phyloP scores from a whole-genome alignment of 2,888 invertebrate species.

The Polydrusus pterygomalis region DNA sequence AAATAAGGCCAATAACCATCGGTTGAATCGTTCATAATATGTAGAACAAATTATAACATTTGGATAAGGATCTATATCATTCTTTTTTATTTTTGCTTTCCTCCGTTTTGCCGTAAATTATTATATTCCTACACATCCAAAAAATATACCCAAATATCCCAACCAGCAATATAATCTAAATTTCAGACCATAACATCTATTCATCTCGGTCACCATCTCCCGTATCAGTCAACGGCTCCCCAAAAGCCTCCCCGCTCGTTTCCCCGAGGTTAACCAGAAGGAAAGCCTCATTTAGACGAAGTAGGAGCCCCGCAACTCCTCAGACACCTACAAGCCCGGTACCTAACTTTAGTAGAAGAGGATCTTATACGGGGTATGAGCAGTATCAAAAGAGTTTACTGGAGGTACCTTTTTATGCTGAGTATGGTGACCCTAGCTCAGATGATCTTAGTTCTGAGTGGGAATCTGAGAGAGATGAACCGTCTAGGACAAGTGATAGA shows the following conservation, averaged over 20 bases:
- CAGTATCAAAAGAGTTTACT: slow-evolving; percentile 86
- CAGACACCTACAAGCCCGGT: slow-evolving; percentile 61
- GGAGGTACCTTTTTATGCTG: slow-evolving; percentile 82
- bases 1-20: too few relatives aligned
- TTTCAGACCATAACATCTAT: slow-evolving; percentile 59
- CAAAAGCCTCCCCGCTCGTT: slow-evolving; percentile 30
- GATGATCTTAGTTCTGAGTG: slow-evolving; percentile 94
- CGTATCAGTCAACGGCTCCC: slow-evolving; percentile 64
- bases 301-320: slow-evolving; percentile 59
- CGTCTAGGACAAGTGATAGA: slow-evolving; percentile 22
- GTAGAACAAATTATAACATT: too few relatives aligned
- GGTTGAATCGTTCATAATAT: too few relatives aligned
- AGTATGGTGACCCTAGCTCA: slow-evolving; percentile 92
- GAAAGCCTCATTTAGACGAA: slow-evolving; percentile 61
- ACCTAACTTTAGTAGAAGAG: slow-evolving; percentile 59
- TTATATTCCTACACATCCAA: background rate
- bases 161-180: slow-evolving; percentile 25
- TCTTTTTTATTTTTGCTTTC: too few relatives aligned
- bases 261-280: slow-evolving; percentile 60
- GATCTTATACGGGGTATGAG: slow-evolving; percentile 77
- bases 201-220: slow-evolving; percentile 63
- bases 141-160: background rate
- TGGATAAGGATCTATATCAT: too few relatives aligned
- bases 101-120: too few relatives aligned
- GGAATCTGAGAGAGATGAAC: slow-evolving; percentile 76